Base-by-base conservation (phyloP, 35 echinoderm and acorn worm species). In the Ophioderma brevispina region DNA sequence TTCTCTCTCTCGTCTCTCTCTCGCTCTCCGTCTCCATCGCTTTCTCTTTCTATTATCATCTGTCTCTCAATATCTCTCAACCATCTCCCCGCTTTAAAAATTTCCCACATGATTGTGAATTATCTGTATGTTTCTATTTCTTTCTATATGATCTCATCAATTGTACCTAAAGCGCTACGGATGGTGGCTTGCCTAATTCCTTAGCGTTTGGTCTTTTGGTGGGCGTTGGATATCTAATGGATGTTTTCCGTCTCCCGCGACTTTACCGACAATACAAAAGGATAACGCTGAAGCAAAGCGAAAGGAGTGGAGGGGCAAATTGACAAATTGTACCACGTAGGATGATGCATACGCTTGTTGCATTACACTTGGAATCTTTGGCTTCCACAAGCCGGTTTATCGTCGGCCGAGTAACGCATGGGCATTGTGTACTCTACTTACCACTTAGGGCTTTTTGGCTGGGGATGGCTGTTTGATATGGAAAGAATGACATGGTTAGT, bases 321-420 rank as follows among this genome's bases (percentile, higher is more conserved):
- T 70, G 59, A 70, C 59, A 6, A 70, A 25, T 70, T 70, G 10
- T 70, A 85, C 55, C 59, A 30, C 23, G 34, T 95, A n/a, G 30
- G 46, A 78, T 35, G 93, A 95, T 30, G 83, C 84, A 14, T 95
- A 91, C 76, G 80, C 81, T 38, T 42, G 91, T n/a, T 75, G 84
- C 33, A 37, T 95, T 32, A 83, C 89, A 0, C 63, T 90, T 28
- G 93, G 93, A 13, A 43, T 90, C 50, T 56, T 87, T 32, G 93
- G 93, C 0, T 50, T 82, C 21, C 93, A 95, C 41, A n/a, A n/a
- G n/a, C 89, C 86, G 55, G 91, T 95, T 42, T 95, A 95, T 33
- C 84, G 91, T 13, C 79, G 64, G 37, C 77, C 79, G 21, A n/a
- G n/a, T n/a, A 59, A 81, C 32, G 41, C 32, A 40, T 85, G 84